Base-by-base conservation (phyloP, 1,140 invertebrate genomes). In the Drosophila quadrilineata region DNA sequence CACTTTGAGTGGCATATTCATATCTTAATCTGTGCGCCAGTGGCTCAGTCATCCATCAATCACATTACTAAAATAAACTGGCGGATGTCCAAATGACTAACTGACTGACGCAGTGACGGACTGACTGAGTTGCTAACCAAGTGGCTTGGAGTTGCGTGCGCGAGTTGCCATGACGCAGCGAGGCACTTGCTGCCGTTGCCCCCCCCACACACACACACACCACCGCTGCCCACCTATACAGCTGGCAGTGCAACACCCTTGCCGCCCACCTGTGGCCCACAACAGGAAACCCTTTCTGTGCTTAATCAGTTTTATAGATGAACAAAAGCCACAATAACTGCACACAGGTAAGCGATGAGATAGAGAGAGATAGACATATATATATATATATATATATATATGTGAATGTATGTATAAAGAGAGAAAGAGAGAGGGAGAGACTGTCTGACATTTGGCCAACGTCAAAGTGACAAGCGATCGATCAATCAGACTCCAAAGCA, bases 41-140 rank as follows among this genome's bases (percentile, higher is more conserved):
- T 36, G 43, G 29, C 54, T 59, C 58, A 75, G 74, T 73, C 69
- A 59, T 85, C 79, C 73, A 84, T 84, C 77, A 85, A 84, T 84
- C 77, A n/a, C n/a, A n/a, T n/a, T n/a, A n/a, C n/a, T n/a, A 85
- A 82, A 64, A 14, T 19, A 14, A 21, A 17, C 65, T 77, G 79
- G 65, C 79, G 77, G 60, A 84, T 76, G 73, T 74, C 77, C 69
- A 85, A 67, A 59, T 76, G 76, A 72, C 54, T 58, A 57, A 64
- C 40, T 52, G 54, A 48, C 21, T 56, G 43, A 26, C 40, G 26
- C 38, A 36, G 45, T 79, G 49, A 52, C 46, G 67, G 72, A 46
- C 46, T 53, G 49, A 33, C n/a, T 40, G 41, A 49, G 21, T 28
- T n/a, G n/a, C n/a, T n/a, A n/a, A n/a, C n/a, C n/a, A 17, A 38